A percentile compares a stretch with the other conserved stretches of the same genome.
Conservation (phyloP, 2,888 invertebrate species). For the Antheraea assamensis region DNA sequence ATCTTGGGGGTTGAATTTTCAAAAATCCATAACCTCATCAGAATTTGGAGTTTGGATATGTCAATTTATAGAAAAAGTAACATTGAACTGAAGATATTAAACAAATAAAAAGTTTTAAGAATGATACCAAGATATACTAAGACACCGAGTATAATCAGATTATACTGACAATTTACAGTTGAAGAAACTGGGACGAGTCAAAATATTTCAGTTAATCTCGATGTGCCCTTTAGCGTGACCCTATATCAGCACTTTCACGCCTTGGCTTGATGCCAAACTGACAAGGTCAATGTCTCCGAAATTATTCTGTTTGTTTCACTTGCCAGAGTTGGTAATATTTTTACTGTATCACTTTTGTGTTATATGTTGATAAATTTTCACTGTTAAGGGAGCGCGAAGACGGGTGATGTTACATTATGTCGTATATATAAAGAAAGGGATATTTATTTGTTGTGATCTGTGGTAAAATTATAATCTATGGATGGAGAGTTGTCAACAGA, state of each 20-base stretch:
- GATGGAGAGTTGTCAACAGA: too few relatives aligned
- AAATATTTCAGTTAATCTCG: slow-evolving; percentile 7
- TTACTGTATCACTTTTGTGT: neutral
- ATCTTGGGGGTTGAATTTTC: too few relatives aligned
- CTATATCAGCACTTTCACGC: slow-evolving; percentile 3
- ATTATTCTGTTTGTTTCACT: slow-evolving; percentile 33
- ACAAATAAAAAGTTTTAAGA: too few relatives aligned
- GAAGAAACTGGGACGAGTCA: neutral
- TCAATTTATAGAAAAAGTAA: too few relatives aligned
- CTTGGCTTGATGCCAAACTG: slow-evolving; percentile 35
- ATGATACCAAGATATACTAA: too few relatives aligned
- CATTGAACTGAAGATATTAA: too few relatives aligned
- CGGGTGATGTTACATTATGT: neutral
- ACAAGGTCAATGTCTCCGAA: slow-evolving; percentile 38
- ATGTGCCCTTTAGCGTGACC: slow-evolving; percentile 4
- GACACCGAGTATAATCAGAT: neutral
- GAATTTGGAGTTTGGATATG: too few relatives aligned
- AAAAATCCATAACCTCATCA: too few relatives aligned
- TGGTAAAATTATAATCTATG: too few relatives aligned
- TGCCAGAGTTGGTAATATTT: slow-evolving; percentile 8
- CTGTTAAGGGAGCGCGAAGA: neutral
- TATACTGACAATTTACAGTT: neutral
- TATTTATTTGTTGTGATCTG: too few relatives aligned
- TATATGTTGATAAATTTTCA: neutral
- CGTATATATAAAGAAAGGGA: too few relatives aligned